Percentiles rank a stretch among this genome's conserved stretches.
Evolutionary conservation across 2,888 invertebrate species (phyloP).

Genomic region (Apamea anceps): DNA sequence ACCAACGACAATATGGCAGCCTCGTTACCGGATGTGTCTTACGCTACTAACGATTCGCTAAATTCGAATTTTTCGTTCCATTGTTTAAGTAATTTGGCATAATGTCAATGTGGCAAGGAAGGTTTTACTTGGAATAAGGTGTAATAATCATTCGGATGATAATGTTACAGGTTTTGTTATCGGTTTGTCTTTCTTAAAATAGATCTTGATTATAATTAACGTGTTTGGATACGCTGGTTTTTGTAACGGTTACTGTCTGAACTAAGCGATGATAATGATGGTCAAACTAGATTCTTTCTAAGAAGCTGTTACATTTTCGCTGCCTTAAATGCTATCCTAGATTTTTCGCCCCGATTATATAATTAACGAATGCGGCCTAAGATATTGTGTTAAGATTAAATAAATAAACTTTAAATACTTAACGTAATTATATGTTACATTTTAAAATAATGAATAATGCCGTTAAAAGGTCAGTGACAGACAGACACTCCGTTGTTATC

Average conservation of each 20-base stretch:
- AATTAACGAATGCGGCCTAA: slow-evolving; percentile 6
- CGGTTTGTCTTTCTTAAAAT: slow-evolving; percentile 39
- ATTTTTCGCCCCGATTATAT: slow-evolving; percentile 10
- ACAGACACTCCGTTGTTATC: slow-evolving; percentile 52
- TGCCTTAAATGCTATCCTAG: slow-evolving; percentile 11
- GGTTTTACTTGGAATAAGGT: slow-evolving; percentile 9
- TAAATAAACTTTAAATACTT: background rate
- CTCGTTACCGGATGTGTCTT: slow-evolving; percentile 78
- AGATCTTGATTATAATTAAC: slow-evolving; percentile 43
- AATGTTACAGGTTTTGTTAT: slow-evolving; percentile 15
- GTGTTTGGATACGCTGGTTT: slow-evolving; percentile 51
- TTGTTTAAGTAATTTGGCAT: slow-evolving; percentile 55
- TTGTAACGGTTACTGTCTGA: slow-evolving; percentile 50
- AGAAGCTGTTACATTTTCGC: slow-evolving; percentile 7
- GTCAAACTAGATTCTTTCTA: slow-evolving; percentile 30
- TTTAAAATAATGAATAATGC: slow-evolving; percentile 27
- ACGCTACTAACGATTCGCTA: slow-evolving; percentile 72
- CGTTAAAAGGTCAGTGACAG: slow-evolving; percentile 63
- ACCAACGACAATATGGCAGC: slow-evolving; percentile 79
- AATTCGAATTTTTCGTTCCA: slow-evolving; percentile 65
- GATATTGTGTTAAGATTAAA: slow-evolving; percentile 1
- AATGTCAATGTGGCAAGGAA: slow-evolving; percentile 22
- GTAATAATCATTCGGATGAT: slow-evolving; percentile 24
- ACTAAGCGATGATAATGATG: slow-evolving; percentile 24
- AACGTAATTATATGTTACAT: slow-evolving; percentile 1